Evolutionary conservation across 2,888 invertebrate species (phyloP).

Genomic region (Dolomedes plantarius): DNA sequence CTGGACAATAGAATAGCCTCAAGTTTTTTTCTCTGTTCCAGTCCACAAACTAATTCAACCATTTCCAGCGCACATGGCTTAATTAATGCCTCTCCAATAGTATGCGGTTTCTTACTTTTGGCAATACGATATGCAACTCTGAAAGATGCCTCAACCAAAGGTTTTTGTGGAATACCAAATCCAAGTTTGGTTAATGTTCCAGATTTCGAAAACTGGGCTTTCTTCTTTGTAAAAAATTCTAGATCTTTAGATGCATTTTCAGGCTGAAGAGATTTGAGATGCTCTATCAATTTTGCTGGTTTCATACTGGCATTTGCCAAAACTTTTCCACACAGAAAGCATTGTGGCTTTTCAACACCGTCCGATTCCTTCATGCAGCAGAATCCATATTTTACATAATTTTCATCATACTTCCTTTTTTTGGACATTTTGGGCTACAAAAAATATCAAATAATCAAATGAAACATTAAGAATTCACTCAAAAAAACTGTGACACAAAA

Average conservation of each 20-base stretch:
- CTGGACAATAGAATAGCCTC: too few species aligned
- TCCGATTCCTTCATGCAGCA: constrained; percentile 43
- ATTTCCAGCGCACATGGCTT: constrained; percentile 51
- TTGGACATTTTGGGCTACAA: constrained; percentile 2
- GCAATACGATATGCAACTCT: constrained; percentile 50
- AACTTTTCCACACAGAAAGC: too few species aligned
- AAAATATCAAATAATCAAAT: too few species aligned
- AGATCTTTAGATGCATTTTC: constrained; percentile 47
- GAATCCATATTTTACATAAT: constrained; percentile 55
- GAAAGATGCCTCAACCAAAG: constrained; percentile 29
- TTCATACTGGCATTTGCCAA: too few species aligned
- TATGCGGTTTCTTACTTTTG: constrained; percentile 56
- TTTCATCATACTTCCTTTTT: constrained; percentile 51
- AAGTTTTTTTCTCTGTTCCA: constrained; percentile 60
- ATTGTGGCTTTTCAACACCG: constrained; percentile 48
- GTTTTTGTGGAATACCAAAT: constrained; percentile 8
- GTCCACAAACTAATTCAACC: constrained; percentile 50
- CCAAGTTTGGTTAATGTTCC: too few species aligned
- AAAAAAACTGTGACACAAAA: too few species aligned
- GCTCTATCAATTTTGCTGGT: constrained; percentile 55
- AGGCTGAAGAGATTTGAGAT: constrained; percentile 44
- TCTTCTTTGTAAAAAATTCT: background rate
- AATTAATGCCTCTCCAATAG: constrained; percentile 59
- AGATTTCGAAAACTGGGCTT: too few species aligned
- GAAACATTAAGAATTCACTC: constrained; percentile 1